These are phyloP conservation scores for Aproaerema taeniolella DNA, from an alignment of 2,888 invertebrate species.

Conservation along the genomic window DNA sequence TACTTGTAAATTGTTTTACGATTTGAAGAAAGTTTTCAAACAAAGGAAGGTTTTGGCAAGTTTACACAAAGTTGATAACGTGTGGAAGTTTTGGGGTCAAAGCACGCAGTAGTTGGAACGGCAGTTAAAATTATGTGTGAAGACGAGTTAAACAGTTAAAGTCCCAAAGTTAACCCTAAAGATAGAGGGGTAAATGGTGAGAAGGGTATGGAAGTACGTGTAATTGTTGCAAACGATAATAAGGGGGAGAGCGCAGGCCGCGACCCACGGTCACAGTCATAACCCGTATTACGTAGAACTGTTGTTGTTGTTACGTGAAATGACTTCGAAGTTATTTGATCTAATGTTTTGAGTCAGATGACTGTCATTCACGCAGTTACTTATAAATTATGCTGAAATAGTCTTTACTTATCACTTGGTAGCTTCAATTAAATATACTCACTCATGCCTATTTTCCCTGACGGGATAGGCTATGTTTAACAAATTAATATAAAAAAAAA, in stretches of 20 bases:
- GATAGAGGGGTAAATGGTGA: background rate
- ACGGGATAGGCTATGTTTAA: too few relatives aligned
- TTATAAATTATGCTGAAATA: too few relatives aligned
- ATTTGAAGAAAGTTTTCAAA: constrained; percentile 5
- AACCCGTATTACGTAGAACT: too few relatives aligned
- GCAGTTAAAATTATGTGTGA: constrained; percentile 12
- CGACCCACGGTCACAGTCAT: too few relatives aligned
- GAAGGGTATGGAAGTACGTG: background rate
- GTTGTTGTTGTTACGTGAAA: too few relatives aligned
- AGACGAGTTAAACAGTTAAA: constrained; percentile 12
- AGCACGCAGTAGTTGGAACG: constrained; percentile 3
- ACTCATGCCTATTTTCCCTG: too few relatives aligned
- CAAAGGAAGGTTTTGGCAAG: background rate
- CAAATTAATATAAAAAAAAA: too few relatives aligned
- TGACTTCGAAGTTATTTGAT: too few relatives aligned
- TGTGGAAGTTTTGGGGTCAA: constrained; percentile 7
- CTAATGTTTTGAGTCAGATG: too few relatives aligned
- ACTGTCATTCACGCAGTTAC: too few relatives aligned
- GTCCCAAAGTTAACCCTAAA: constrained; percentile 10
- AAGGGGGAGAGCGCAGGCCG: background rate
- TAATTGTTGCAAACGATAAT: constrained; percentile 14
- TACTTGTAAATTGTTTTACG: constrained; percentile 7
- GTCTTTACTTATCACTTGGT: too few relatives aligned
- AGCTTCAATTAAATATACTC: too few relatives aligned
- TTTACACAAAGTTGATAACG: constrained; percentile 8